These are phyloP conservation scores for Elysia crispata DNA, from an alignment of 2,888 invertebrate genomes.

Conservation along the genomic window DNA sequence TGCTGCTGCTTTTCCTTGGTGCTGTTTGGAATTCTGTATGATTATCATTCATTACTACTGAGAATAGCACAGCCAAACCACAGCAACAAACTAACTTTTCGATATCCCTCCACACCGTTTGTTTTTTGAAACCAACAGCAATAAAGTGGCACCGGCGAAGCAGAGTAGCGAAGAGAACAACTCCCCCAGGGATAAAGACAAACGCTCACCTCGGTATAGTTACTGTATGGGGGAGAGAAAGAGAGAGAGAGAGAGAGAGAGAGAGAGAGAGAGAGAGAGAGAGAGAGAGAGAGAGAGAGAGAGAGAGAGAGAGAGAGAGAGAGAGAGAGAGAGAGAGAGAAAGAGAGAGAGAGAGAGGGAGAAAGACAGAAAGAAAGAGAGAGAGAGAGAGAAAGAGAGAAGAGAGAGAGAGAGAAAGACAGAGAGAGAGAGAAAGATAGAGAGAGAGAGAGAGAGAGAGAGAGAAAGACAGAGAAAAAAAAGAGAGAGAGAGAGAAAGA, in stretches of 20 bases:
- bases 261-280: background rate
- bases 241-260: no score
- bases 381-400: background rate
- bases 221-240: no score
- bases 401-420: no score
- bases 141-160: slow-evolving; percentile 16
- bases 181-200: background rate
- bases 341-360: background rate
- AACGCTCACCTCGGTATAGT: no score
- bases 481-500: no score
- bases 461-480: background rate
- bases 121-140: background rate
- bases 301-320: background rate
- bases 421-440: slow-evolving; percentile 2
- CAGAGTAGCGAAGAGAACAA: slow-evolving; percentile 4
- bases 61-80: no score
- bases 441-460: background rate
- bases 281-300: background rate
- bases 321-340: no score
- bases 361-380: background rate
- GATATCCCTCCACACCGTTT: no score
- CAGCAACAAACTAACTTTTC: no score
- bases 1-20: no score
- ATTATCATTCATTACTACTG: no score
- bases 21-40: no score